A percentile compares a stretch with the other conserved stretches of the same genome.
These are phyloP conservation scores for Notodonta dromedarius DNA, from an alignment of 2,888 invertebrate genomes.

Conservation along the genomic window DNA sequence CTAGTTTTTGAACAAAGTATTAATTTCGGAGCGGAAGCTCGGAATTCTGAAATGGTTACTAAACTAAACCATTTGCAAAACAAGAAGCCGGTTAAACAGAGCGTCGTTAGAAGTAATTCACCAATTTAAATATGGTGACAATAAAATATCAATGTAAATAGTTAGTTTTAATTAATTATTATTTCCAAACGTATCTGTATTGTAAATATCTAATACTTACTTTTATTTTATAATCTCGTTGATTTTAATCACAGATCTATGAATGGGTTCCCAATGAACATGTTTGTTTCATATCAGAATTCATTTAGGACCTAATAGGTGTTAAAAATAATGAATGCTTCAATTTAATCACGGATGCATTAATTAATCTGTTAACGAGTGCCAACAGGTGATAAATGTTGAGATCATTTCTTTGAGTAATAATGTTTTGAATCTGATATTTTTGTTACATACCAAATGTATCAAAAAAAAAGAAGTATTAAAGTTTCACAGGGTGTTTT, in stretches of 20 bases:
- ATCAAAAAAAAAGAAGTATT: constrained; percentile 45
- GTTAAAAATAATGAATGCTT: constrained; percentile 36
- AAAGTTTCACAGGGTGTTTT: constrained; percentile 79
- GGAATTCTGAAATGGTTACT: too few species aligned
- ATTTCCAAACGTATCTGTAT: constrained; percentile 41
- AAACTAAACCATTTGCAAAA: not conserved
- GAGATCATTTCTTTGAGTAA: constrained; percentile 4
- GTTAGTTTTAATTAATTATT: constrained; percentile 67
- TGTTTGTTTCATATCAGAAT: constrained; percentile 66
- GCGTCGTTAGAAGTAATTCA: constrained; percentile 54
- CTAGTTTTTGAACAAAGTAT: too few species aligned
- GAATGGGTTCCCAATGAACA: constrained; percentile 36
- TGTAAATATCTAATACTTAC: constrained; percentile 63
- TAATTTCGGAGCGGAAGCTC: too few species aligned
- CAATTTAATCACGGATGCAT: constrained; percentile 20
- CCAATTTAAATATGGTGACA: constrained; percentile 78
- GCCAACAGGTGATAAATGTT: not conserved
- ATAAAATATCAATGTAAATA: constrained; percentile 82
- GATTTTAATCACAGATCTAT: constrained; percentile 37
- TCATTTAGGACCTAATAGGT: constrained; percentile 56
- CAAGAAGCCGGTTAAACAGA: constrained; percentile 3
- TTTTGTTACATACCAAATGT: constrained; percentile 36
- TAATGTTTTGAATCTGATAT: constrained; percentile 35
- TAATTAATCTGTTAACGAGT: not conserved
- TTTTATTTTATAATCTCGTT: constrained; percentile 49